These are phyloP conservation scores for Apostichopus parvimensis DNA, from an alignment of 35 echinoderm and acorn worm species.

Conservation along the genomic window DNA sequence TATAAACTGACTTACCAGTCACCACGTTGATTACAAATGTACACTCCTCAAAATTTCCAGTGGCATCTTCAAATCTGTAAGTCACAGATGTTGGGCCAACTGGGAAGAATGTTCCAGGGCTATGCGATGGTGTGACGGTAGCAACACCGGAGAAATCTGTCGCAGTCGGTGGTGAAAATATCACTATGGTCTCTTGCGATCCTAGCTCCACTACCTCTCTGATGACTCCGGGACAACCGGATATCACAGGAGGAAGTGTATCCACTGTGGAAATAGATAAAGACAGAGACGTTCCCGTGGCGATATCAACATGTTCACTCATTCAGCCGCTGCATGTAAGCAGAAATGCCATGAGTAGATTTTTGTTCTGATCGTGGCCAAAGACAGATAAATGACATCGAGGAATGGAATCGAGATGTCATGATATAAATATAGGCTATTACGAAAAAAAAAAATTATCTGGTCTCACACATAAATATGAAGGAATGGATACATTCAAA, in stretches of 20 bases:
- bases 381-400: too few species aligned
- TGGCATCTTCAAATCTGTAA: constrained; percentile 1
- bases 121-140: background rate
- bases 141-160: constrained; percentile 54
- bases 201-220: constrained; percentile 1
- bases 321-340: too few species aligned
- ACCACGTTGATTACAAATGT: background rate
- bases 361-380: too few species aligned
- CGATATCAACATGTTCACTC: too few species aligned
- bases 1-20: background rate
- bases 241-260: constrained; percentile 16
- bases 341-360: too few species aligned
- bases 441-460: too few species aligned
- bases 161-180: constrained; percentile 63
- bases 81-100: constrained; percentile 30
- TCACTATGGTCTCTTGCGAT: constrained; percentile 1
- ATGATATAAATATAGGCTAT: too few species aligned
- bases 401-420: too few species aligned
- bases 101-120: constrained; percentile 52
- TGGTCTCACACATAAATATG: too few species aligned
- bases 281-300: too few species aligned
- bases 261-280: background rate
- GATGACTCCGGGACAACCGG: background rate
- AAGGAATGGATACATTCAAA: too few species aligned
- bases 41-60: background rate